Evolutionary conservation across 2,888 invertebrate species (phyloP), one percentile per base, ranked within the genome.

Genomic region (Pachymerium ferrugineum): DNA sequence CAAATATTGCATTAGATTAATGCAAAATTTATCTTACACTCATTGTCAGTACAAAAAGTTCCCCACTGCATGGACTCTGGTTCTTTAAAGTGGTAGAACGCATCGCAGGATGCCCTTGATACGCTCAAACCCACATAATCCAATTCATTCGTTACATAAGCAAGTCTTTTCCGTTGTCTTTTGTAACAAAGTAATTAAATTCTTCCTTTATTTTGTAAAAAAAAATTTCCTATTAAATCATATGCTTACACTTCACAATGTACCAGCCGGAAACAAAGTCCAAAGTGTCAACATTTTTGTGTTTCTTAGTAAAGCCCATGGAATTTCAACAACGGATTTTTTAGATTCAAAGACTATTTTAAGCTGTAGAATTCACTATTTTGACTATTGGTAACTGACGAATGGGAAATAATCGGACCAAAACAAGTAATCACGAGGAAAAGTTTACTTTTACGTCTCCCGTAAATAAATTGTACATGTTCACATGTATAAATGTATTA

Each of bases 391-490:
- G n/a, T n/a, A n/a, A n/a, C n/a, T n/a, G n/a, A n/a, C n/a, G n/a
- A n/a, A n/a, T n/a, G n/a, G n/a, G 22, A 54, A 54, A 22, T 25
- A 6, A 4, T 5, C 6, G 28, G 25, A 54, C 54, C 10, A 54
- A 38, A n/a, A n/a, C 16, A 6, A 25, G 22, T 47, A 54, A 54
- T 54, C 54, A 54, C 54, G 54, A 54, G 28, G 54, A 54, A n/a
- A n/a, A 54, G 22, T 54, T 54, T 25, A 22, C 25, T 54, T 54
- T 54, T 54, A 19, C 22, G 14, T 22, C 12, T 54, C 19, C 54
- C 54, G 54, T 54, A 54, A 54, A 54, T 54, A 54, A 54, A 54
- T 54, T 54, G 54, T 54, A 54, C 54, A 54, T n/a, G n/a, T n/a
- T n/a, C n/a, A n/a, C n/a, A n/a, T 54, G 22, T 54, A 54, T 54